These are phyloP conservation scores for Neoaliturus tenellus DNA, from an alignment of 2,888 invertebrate species.

Conservation along the genomic window DNA sequence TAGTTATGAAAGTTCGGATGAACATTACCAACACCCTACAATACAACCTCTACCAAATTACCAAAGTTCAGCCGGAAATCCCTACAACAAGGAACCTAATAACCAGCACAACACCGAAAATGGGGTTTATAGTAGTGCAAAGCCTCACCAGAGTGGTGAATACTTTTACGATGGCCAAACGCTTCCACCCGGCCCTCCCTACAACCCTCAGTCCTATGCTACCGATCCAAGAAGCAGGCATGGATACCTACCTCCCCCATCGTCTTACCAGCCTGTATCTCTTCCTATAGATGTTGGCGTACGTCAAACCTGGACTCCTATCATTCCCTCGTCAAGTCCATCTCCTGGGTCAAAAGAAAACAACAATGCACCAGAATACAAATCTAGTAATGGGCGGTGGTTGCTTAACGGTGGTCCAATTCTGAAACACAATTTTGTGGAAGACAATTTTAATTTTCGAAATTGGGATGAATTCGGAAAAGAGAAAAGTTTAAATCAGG, in stretches of 20 bases:
- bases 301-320: conserved; percentile 32
- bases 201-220: not conserved
- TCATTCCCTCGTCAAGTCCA: not conserved
- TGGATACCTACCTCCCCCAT: conserved; percentile 32
- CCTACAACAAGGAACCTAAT: not conserved
- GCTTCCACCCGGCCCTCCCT: conserved; percentile 38
- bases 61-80: not conserved
- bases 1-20: not conserved
- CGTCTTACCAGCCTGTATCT: not conserved
- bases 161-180: conserved; percentile 21
- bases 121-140: not conserved
- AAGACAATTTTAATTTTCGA: not conserved
- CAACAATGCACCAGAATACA: conserved; percentile 28
- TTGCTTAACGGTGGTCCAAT: conserved; percentile 41
- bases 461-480: conserved; percentile 32
- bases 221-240: not conserved
- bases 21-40: not conserved
- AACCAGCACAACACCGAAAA: not conserved
- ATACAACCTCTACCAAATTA: not conserved
- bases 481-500: not conserved
- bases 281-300: not conserved
- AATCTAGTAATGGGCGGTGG: conserved; percentile 35
- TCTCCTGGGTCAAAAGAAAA: not conserved
- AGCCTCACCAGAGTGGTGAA: not conserved
- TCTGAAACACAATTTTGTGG: not conserved